Evolutionary conservation across 2,888 invertebrate genomes (phyloP), one percentile per base, ranked within the genome.

Genomic region (Caenorhabditis afra): DNA sequence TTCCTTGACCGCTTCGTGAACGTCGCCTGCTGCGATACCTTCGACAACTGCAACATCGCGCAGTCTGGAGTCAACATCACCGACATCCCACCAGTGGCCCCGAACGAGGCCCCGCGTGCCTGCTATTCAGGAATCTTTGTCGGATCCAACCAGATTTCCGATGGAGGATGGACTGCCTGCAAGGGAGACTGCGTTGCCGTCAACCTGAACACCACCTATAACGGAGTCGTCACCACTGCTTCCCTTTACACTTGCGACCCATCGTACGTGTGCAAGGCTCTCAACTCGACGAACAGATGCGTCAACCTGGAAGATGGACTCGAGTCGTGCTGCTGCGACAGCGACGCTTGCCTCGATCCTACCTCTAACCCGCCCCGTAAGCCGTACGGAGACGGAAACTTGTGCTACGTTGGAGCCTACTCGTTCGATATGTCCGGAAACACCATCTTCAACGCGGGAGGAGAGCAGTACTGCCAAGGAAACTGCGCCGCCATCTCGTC

Each of bases 161-260:
- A 77, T 45, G 67, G 78, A 53, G 81, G 82, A 68, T 83, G 83
- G 83, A 47, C 44, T 37, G 71, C 81, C 14, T 84, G 84, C 62
- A 64, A 73, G 29, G 84, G 84, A 80, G 82, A 84, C 45, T 84
- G 84, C 52, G 79, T 75, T 53, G 59, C 81, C 3, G 23, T 83
- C 57, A 64, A 59, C 61, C n/a, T 83, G 44, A 78, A 81, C 58
- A 79, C 84, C 41, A 79, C 77, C 16, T 55, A 57, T 66, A 75
- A 77, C 23, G 76, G 76, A 58, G 39, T 23, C 10, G 10, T 39
- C n/a, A 39, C 55, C 44, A 52, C 47, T 35, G 82, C 80, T 44
- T 67, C 81, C 18, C 52, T 84, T 50, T 84, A 82, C 79, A 74
- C 84, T 16, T 84, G 84, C 59, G 84, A 84, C 53, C 84, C 84